phyloP scores from a whole-genome alignment of 1,140 invertebrate genomes.

The Megalonaias nervosa region DNA sequence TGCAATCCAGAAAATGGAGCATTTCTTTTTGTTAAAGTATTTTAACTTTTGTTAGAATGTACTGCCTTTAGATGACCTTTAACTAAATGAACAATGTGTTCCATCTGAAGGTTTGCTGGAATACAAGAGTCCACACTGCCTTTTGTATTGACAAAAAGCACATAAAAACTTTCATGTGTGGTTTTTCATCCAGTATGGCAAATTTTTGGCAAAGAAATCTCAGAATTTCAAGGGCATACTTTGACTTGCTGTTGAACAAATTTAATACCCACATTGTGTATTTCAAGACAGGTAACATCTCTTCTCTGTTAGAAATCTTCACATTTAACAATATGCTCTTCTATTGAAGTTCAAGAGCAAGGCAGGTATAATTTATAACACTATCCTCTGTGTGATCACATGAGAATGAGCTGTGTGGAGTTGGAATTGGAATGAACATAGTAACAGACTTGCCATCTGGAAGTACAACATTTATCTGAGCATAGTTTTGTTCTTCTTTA shows the following conservation, averaged over 20 bases:
- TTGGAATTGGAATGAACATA: not conserved
- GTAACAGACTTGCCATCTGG: too few relatives aligned
- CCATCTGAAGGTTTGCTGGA: too few relatives aligned
- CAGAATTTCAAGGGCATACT: slow-evolving; percentile 8
- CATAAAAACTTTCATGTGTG: too few relatives aligned
- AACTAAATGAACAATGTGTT: too few relatives aligned
- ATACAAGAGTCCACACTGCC: too few relatives aligned
- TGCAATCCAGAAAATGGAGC: too few relatives aligned
- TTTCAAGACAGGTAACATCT: not conserved
- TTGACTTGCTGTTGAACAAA: not conserved
- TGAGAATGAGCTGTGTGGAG: not conserved
- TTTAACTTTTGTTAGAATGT: too few relatives aligned
- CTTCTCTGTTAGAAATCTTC: not conserved
- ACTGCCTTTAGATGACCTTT: too few relatives aligned
- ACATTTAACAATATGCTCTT: not conserved
- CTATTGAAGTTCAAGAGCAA: not conserved
- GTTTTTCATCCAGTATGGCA: not conserved
- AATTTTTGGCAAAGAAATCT: not conserved
- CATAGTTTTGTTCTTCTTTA: not conserved
- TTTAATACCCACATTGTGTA: not conserved
- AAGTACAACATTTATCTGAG: not conserved
- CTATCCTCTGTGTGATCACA: not conserved
- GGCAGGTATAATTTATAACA: not conserved
- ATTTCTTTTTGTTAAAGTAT: too few relatives aligned
- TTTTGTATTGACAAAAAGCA: too few relatives aligned